These are phyloP conservation scores for Falco columbarius DNA, from an alignment of 2,797 vertebrate species.

Conservation along the genomic window DNA sequence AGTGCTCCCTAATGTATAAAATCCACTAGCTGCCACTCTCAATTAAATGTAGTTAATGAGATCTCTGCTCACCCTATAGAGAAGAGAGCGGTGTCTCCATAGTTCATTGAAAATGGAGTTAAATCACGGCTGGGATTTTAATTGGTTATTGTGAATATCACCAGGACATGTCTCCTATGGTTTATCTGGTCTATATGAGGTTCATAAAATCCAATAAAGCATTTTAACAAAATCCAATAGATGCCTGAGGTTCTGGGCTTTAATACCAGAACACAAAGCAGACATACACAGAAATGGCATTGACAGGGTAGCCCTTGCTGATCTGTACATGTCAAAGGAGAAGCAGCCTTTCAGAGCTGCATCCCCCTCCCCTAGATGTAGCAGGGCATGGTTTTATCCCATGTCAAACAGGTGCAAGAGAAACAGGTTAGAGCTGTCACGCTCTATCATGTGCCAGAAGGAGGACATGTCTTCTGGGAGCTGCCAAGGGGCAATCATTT, in stretches of 20 bases:
- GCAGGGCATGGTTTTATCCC: not conserved
- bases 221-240: conserved; percentile 56
- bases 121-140: conserved; percentile 51
- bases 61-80: conserved; percentile 42
- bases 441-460: not conserved
- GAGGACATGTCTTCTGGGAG: not conserved
- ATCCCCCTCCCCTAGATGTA: not conserved
- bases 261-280: conserved; percentile 23
- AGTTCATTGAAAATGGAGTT: conserved; percentile 52
- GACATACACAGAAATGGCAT: not conserved
- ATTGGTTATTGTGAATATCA: conserved; percentile 43
- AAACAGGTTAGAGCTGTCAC: not conserved
- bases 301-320: not conserved
- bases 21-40: conserved; percentile 62
- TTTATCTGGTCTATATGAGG: conserved; percentile 14
- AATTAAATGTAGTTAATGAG: conserved; percentile 70
- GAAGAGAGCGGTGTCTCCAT: not conserved
- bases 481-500: not conserved
- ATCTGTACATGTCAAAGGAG: not conserved
- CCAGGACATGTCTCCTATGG: conserved; percentile 11
- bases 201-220: conserved; percentile 63
- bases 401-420: not conserved
- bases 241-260: conserved; percentile 17
- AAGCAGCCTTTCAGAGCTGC: not conserved
- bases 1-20: conserved; percentile 68